These are phyloP conservation scores for Trogon surrucura DNA, from an alignment of 2,113 vertebrate genomes.

Conservation along the genomic window DNA sequence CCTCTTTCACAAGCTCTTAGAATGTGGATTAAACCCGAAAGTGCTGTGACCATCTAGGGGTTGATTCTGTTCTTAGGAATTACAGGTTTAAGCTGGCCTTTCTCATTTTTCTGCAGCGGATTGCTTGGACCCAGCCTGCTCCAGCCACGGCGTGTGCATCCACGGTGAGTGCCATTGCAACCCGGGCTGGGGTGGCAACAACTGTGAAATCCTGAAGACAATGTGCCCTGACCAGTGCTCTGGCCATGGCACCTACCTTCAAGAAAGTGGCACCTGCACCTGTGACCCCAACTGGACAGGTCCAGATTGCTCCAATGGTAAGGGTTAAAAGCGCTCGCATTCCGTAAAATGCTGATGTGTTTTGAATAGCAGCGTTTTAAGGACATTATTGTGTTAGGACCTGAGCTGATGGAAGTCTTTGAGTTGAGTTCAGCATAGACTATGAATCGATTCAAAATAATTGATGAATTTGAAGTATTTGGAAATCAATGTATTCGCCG, in stretches of 20 bases:
- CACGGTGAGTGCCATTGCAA: constrained; percentile 96
- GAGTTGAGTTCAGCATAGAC: background rate
- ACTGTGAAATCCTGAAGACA: constrained; percentile 92
- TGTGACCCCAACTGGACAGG: constrained; percentile 95
- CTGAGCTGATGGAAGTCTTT: background rate
- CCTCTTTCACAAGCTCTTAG: background rate
- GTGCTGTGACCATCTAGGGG: fast-evolving
- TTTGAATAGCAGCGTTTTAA: background rate
- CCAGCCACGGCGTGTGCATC: constrained; percentile 91
- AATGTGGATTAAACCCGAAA: background rate
- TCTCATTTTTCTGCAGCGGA: constrained; percentile 80
- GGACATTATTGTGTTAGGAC: background rate
- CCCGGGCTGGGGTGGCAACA: constrained; percentile 92
- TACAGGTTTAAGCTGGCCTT: background rate
- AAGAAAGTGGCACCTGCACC: constrained; percentile 89
- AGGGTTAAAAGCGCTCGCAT: constrained; percentile 27
- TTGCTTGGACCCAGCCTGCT: constrained; percentile 92
- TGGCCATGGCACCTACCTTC: constrained; percentile 91
- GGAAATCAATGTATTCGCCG: background rate
- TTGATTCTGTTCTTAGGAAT: background rate
- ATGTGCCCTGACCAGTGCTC: constrained; percentile 96
- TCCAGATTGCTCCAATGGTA: constrained; percentile 94
- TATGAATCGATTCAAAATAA: background rate
- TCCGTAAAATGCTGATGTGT: background rate
- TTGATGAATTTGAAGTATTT: background rate